A percentile compares a stretch with the other conserved stretches of the same genome.
Evolutionary conservation across 2,797 vertebrate species (phyloP).

Genomic region (Calcarius lapponicus): DNA sequence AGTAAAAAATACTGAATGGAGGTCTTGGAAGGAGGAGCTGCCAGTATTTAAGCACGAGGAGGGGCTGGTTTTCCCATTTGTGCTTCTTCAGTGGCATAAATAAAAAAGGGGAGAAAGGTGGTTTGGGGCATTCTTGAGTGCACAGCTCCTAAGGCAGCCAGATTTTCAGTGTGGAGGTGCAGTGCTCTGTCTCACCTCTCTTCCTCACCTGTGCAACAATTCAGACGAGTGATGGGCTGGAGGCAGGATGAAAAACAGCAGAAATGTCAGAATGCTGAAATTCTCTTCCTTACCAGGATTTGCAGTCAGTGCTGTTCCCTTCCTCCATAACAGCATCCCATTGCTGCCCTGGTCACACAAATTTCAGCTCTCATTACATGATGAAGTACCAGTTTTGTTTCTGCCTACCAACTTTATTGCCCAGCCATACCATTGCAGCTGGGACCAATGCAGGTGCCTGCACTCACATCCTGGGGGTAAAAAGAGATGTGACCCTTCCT

Average conservation of each 20-base stretch:
- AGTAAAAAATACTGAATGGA: background rate
- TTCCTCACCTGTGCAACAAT: background rate
- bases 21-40: background rate
- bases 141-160: background rate
- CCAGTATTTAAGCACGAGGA: fast-evolving
- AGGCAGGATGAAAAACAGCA: background rate
- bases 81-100: background rate
- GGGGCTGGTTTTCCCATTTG: background rate
- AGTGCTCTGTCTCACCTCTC: fast-evolving
- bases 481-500: background rate
- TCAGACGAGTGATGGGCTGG: fast-evolving
- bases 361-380: background rate
- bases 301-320: background rate
- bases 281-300: background rate
- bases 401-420: background rate
- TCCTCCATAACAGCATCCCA: background rate
- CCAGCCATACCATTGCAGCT: background rate
- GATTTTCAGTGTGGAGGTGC: background rate
- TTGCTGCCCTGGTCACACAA: background rate
- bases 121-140: background rate
- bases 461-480: background rate
- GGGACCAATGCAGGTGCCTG: background rate
- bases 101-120: fast-evolving
- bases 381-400: background rate
- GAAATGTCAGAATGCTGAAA: background rate